phyloP scores from a whole-genome alignment of 2,888 invertebrate species.

The Agonum fuliginosum region DNA sequence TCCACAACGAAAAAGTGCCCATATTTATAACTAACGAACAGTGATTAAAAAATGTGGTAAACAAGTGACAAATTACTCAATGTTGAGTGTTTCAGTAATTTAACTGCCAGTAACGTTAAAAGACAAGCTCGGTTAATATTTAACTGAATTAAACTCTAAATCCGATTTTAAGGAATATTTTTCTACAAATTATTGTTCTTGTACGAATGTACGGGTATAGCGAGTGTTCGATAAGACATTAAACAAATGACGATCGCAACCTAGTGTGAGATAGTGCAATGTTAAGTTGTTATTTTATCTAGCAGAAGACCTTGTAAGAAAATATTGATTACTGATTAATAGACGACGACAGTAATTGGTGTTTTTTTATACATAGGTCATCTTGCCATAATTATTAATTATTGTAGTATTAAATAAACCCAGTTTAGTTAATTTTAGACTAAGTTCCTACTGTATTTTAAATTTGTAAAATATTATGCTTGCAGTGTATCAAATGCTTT shows the following conservation, averaged over 20 bases:
- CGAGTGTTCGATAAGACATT: constrained; percentile 51
- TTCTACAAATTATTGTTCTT: constrained; percentile 41
- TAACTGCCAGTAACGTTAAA: constrained; percentile 50
- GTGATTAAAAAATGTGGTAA: constrained; percentile 36
- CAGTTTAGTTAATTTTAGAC: constrained; percentile 56
- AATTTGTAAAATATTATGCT: constrained; percentile 57
- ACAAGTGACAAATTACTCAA: constrained; percentile 17
- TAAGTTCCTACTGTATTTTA: constrained; percentile 58
- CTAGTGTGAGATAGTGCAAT: constrained; percentile 53
- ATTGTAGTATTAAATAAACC: constrained; percentile 51
- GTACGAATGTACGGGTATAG: constrained; percentile 51
- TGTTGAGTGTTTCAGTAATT: constrained; percentile 47
- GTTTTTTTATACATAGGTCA: constrained; percentile 1
- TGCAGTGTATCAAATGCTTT: constrained; percentile 58
- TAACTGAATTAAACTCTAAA: constrained; percentile 46
- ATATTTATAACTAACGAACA: constrained; percentile 46
- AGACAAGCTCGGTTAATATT: constrained; percentile 56
- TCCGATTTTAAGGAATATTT: constrained; percentile 29
- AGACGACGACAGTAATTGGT: constrained; percentile 7
- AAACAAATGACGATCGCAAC: constrained; percentile 36
- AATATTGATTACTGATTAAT: neutral
- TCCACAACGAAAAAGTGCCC: constrained; percentile 53
- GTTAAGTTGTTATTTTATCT: constrained; percentile 48
- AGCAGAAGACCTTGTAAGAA: constrained; percentile 48
- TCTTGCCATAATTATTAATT: constrained; percentile 58